These are phyloP conservation scores for Phaenicophaeus curvirostris DNA, from an alignment of 2,797 vertebrate genomes.

Conservation along the genomic window DNA sequence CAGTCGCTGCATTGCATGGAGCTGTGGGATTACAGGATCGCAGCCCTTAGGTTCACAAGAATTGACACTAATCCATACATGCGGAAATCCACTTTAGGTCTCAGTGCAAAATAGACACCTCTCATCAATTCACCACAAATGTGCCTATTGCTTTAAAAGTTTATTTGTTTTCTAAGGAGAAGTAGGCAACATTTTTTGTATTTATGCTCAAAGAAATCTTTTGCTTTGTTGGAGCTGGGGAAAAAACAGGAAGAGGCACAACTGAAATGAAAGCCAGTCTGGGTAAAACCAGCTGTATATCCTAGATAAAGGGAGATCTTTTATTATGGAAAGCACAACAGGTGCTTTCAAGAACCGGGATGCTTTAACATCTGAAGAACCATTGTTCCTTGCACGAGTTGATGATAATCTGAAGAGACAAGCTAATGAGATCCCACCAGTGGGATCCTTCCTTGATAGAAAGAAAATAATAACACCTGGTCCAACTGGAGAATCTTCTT, in stretches of 20 bases:
- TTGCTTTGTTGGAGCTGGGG: neutral
- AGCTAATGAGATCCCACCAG: neutral
- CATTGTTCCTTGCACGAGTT: neutral
- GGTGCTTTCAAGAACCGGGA: neutral
- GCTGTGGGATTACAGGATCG: neutral
- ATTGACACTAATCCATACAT: neutral
- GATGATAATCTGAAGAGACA: neutral
- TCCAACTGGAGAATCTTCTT: neutral
- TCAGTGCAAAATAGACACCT: neutral
- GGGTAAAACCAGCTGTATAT: neutral
- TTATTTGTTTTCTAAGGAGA: neutral
- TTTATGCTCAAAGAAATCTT: neutral
- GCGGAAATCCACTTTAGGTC: neutral
- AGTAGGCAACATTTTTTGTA: neutral
- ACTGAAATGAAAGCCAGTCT: neutral
- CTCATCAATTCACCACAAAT: neutral
- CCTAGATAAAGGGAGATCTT: neutral
- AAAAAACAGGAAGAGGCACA: neutral
- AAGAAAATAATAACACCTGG: neutral
- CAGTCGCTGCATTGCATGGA: neutral
- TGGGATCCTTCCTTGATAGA: neutral
- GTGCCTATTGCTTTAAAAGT: neutral
- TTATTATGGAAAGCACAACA: neutral
- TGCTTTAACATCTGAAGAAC: neutral
- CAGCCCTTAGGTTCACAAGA: neutral